Evolutionary conservation across 2,113 vertebrate species (phyloP), one percentile per base, ranked within the genome.

Genomic region (Gallinago paraguaiae): DNA sequence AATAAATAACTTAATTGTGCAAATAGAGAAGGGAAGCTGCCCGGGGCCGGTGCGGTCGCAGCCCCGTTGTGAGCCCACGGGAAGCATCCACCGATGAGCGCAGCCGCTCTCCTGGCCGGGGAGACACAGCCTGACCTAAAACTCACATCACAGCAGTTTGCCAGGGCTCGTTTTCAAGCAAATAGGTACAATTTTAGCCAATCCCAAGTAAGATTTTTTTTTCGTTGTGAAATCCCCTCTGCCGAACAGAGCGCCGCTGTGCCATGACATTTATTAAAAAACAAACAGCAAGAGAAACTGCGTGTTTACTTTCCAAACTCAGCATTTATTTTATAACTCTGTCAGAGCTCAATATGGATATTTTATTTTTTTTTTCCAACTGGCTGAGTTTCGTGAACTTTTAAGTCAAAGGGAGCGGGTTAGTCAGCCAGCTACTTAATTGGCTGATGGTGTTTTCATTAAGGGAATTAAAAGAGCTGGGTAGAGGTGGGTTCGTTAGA

Each of bases 321-420:
- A 41, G 93, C 1, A 19, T 96, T 97, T 96, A 96, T 96, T 96
- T 96, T 95, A 43, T 88, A 81, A 69, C 78, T 33, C 39, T 10
- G 82, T 41, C 6, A 2, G 6, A 86, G 82, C 88, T 94, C 85
- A 92, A 14, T 9, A 6, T 24, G 85, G 71, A 23, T 53, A 9
- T 13, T 22, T 41, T 30, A 8, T 30, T 54, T 54, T 54, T 69
- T 69, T 54, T 64, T 45, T 6, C 60, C 87, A 68, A 0, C 60
- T 74, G 85, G 82, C 82, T 83, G 82, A 67, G 22, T 84, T 84
- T 59, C 31, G 53, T 90, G 86, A 95, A 61, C 60, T 90, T 90
- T 46, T 59, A n/a, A 88, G 78, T 80, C 85, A 95, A 93, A 76
- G 90, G 86, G 78, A 94, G 86, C 13, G 2, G 81, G 69, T 93